phyloP scores from a whole-genome alignment of 1,140 invertebrate genomes.

The Oryzaephilus surinamensis region DNA sequence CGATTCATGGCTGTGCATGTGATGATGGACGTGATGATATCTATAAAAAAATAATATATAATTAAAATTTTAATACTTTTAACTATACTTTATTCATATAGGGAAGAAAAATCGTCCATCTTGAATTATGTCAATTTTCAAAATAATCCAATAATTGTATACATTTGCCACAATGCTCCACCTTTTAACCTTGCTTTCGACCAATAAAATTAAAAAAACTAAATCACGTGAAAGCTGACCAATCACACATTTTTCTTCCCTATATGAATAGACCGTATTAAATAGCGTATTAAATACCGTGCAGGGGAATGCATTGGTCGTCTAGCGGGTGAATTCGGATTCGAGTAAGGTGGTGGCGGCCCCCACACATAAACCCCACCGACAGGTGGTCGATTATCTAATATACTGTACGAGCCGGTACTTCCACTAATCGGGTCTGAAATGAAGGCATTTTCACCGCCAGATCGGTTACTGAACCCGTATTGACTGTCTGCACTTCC shows the following conservation, averaged over 20 bases:
- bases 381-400: constrained; percentile 41
- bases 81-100: too few species aligned
- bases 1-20: constrained; percentile 31
- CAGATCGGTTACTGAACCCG: constrained; percentile 45
- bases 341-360: constrained; percentile 63
- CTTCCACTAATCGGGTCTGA: constrained; percentile 34
- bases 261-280: too few species aligned
- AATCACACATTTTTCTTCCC: too few species aligned
- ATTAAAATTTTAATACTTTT: too few species aligned
- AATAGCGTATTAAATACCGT: constrained; percentile 16
- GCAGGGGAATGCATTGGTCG: constrained; percentile 25
- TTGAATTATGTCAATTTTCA: too few species aligned
- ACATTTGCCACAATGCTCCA: too few species aligned
- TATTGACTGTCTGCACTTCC: constrained; percentile 51
- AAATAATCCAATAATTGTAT: too few species aligned
- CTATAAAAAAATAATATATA: too few species aligned
- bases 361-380: constrained; percentile 49
- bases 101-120: too few species aligned
- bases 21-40: constrained; percentile 33
- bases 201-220: too few species aligned
- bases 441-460: constrained; percentile 32
- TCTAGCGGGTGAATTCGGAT: constrained; percentile 55
- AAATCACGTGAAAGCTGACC: too few species aligned
- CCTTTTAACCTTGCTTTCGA: too few species aligned
- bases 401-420: constrained; percentile 41